Conservation (phyloP, 2,888 invertebrate species). For the Orthosia incerta region DNA sequence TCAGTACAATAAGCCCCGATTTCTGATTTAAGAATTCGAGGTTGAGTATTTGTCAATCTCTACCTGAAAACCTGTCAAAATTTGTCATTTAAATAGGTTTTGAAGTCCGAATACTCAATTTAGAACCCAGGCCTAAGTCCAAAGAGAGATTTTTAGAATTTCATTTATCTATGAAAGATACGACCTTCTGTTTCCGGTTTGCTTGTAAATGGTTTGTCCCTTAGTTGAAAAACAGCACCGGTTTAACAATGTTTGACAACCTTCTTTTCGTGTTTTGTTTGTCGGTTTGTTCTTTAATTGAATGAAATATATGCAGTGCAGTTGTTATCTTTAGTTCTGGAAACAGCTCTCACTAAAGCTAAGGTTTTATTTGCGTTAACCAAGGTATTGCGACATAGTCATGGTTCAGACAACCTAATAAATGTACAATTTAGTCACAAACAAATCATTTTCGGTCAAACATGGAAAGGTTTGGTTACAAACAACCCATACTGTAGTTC, state of each 20-base stretch:
- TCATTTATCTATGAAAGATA: background rate
- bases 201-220: background rate
- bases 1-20: too few relatives aligned
- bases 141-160: background rate
- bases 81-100: too few relatives aligned
- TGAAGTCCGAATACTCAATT: too few relatives aligned
- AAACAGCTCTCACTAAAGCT: background rate
- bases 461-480: slow-evolving; percentile 5
- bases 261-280: background rate
- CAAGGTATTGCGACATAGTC: background rate
- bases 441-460: slow-evolving; percentile 17
- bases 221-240: background rate
- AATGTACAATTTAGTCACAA: slow-evolving; percentile 28
- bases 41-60: too few relatives aligned
- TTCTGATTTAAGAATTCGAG: too few relatives aligned
- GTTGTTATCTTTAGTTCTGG: background rate
- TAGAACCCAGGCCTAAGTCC: background rate
- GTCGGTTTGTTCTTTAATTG: background rate
- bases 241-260: background rate
- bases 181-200: background rate
- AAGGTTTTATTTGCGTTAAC: slow-evolving; percentile 3
- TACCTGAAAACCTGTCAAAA: too few relatives aligned
- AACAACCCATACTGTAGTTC: background rate
- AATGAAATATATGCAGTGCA: background rate
- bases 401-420: slow-evolving; percentile 21